Evolutionary conservation across 2,888 invertebrate genomes (phyloP).

Genomic region (Leucophenga montana): DNA sequence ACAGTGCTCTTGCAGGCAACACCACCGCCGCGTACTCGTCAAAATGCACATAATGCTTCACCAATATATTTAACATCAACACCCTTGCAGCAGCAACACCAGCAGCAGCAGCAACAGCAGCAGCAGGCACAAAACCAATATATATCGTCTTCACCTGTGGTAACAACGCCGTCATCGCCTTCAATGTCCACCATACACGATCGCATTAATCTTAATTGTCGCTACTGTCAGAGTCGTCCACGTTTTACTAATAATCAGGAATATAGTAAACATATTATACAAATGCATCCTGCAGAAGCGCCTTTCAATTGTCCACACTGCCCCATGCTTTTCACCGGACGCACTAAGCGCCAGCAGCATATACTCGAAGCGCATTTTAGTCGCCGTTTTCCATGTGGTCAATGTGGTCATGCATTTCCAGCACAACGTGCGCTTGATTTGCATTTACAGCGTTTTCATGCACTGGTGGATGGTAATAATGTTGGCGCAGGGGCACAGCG

Average conservation of each 20-base stretch:
- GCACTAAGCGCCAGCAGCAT: conserved; percentile 64
- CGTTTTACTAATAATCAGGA: conserved; percentile 65
- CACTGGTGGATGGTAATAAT: conserved; percentile 32
- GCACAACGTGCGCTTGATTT: conserved; percentile 64
- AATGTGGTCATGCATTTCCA: conserved; percentile 63
- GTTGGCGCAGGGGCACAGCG: background rate
- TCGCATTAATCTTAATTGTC: conserved; percentile 58
- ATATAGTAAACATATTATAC: conserved; percentile 68
- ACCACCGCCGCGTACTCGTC: conserved; percentile 21
- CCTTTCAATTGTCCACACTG: conserved; percentile 68
- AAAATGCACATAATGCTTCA: background rate
- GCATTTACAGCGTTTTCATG: conserved; percentile 66
- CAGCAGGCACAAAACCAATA: background rate
- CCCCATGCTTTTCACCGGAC: conserved; percentile 56
- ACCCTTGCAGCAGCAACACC: background rate
- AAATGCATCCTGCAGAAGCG: conserved; percentile 62
- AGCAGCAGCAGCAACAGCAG: background rate
- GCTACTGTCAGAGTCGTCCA: conserved; percentile 68
- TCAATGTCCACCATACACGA: conserved; percentile 22
- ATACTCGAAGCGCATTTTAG: conserved; percentile 59
- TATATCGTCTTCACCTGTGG: background rate
- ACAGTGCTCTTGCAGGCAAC: conserved; percentile 48
- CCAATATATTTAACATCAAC: background rate
- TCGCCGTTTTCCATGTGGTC: conserved; percentile 66
- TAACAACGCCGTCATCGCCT: background rate